Conservation (phyloP, 2,888 invertebrate species). For the Ypsolopha sequella region DNA sequence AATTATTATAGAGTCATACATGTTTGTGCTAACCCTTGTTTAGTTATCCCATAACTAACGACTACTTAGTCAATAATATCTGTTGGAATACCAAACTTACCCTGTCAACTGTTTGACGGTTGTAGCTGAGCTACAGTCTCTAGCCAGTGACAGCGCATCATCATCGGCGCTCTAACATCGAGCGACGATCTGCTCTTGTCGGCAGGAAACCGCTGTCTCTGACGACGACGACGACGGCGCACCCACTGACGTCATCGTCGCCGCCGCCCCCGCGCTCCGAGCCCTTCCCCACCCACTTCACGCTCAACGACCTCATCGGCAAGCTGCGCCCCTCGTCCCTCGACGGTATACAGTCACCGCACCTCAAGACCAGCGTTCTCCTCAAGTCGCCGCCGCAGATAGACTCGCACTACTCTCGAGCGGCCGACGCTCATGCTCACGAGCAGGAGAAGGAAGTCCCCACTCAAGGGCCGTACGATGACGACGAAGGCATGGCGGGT, state of each 20-base stretch:
- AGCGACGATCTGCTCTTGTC: constrained; percentile 4
- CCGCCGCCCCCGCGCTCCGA: constrained; percentile 66
- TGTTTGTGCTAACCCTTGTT: constrained; percentile 6
- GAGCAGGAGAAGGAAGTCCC: constrained; percentile 51
- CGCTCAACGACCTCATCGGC: constrained; percentile 68
- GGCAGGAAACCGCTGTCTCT: constrained; percentile 67
- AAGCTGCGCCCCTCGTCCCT: constrained; percentile 65
- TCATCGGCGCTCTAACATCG: constrained; percentile 2
- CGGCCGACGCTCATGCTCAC: constrained; percentile 55
- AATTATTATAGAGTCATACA: constrained; percentile 11
- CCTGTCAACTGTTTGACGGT: not conserved
- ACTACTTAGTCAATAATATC: not conserved
- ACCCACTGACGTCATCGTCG: constrained; percentile 67
- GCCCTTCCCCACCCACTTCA: constrained; percentile 66
- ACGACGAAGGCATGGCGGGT: constrained; percentile 64
- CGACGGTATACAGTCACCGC: constrained; percentile 61
- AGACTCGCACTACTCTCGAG: constrained; percentile 70
- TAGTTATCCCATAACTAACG: not conserved
- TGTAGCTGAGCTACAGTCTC: not conserved
- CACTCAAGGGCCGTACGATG: constrained; percentile 76
- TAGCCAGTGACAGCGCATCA: not conserved
- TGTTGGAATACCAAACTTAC: not conserved
- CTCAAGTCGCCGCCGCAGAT: constrained; percentile 71
- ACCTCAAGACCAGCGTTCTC: constrained; percentile 54
- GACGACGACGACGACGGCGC: constrained; percentile 71